Base-by-base conservation (phyloP, 2,888 invertebrate genomes). In the Phyto melanocephala region DNA sequence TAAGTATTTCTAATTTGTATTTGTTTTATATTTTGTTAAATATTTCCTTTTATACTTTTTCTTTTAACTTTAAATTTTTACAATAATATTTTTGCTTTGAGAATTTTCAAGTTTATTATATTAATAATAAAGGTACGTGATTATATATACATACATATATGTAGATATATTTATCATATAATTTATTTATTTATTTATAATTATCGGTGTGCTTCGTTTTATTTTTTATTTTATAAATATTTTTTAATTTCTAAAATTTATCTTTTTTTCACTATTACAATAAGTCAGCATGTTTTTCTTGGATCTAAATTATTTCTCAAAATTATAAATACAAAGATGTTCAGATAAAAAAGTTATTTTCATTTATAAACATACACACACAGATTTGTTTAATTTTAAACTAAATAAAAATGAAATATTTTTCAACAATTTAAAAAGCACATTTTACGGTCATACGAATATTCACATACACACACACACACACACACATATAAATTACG, bases 101-200 rank as follows among this genome's bases (percentile, higher is more conserved):
- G 17, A 45, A 35, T 72, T n/a, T 63, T 70, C 58, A 50, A 68
- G 24, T 62, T 50, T 45, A 56, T n/a, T 56, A 20, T 45, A 33
- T 76, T 71, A 11, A 62, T 81, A 65, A 70, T 79, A 84, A 86
- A 86, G 84, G 85, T 86, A 86, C 86, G 84, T 82, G 85, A 84
- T n/a, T n/a, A n/a, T n/a, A n/a, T n/a, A n/a, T n/a, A n/a, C n/a
- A n/a, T n/a, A n/a, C n/a, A n/a, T n/a, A n/a, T n/a, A n/a, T n/a
- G n/a, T n/a, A n/a, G n/a, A 84, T 85, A 47, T 75, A 42, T 56
- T 52, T 75, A 40, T 63, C 78, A 70, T 71, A 33, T 58, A 78
- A 47, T 62, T 68, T 50, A 47, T 13, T 62, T 77, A 45, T 56
- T 45, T 35, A 77, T 78, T 81, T 81, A 83, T 82, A 78, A 71